phyloP scores from a whole-genome alignment of 2,797 vertebrate species.

The Prunella strophiata region DNA sequence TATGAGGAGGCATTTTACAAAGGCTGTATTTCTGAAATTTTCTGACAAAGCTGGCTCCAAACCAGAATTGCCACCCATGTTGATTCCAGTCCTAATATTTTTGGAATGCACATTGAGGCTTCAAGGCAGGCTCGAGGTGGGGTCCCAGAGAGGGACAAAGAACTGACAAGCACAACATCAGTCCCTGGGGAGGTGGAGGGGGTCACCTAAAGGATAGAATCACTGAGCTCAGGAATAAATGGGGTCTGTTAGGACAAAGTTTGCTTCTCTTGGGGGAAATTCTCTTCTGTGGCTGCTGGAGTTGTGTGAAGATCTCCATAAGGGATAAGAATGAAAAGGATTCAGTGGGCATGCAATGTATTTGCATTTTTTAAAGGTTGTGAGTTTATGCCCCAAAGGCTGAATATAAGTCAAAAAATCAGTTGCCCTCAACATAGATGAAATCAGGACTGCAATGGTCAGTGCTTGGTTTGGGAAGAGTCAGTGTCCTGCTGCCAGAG shows the following conservation, averaged over 20 bases:
- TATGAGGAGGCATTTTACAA: background rate
- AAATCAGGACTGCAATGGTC: fast-evolving
- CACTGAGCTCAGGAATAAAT: background rate
- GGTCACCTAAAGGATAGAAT: background rate
- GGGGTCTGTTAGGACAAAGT: background rate
- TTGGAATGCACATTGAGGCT: background rate
- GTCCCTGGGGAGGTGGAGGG: background rate
- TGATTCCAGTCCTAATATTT: background rate
- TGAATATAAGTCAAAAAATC: background rate
- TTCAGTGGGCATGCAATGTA: background rate
- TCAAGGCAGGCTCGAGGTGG: background rate
- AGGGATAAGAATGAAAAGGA: background rate
- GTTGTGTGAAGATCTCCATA: background rate
- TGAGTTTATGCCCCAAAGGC: background rate
- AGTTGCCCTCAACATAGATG: background rate
- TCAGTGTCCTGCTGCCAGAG: background rate
- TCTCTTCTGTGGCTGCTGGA: background rate
- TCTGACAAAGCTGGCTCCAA: background rate
- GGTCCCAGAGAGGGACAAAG: background rate
- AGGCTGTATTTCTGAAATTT: background rate
- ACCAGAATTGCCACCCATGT: background rate
- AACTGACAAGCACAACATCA: background rate
- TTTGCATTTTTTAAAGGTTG: background rate
- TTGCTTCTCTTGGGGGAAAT: background rate
- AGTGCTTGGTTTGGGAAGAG: background rate